These are phyloP conservation scores for Chaetodon auriga DNA, from an alignment of 2,113 vertebrate genomes.

Conservation along the genomic window DNA sequence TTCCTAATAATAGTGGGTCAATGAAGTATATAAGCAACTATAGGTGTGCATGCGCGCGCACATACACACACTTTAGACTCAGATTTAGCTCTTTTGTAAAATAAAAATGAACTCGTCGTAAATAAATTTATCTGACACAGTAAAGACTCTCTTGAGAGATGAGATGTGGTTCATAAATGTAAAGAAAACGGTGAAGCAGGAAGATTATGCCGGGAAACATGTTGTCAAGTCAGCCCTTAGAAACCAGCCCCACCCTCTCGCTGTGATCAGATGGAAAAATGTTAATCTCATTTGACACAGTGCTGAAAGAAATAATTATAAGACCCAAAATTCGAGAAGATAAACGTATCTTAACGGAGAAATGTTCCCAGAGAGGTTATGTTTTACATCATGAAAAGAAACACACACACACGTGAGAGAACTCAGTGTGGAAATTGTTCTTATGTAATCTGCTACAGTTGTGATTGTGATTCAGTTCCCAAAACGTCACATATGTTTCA, in stretches of 20 bases:
- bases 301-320: not conserved
- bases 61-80: not conserved
- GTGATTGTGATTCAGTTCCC: not conserved
- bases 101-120: not conserved
- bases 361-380: not conserved
- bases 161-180: not conserved
- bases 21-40: not conserved
- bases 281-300: not conserved
- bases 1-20: not conserved
- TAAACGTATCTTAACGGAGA: not conserved
- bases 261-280: not conserved
- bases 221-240: conserved; percentile 7
- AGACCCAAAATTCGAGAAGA: not conserved
- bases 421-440: not conserved
- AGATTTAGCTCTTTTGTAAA: not conserved
- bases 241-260: conserved; percentile 41
- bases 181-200: not conserved
- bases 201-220: not conserved
- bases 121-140: not conserved
- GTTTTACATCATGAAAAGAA: not conserved
- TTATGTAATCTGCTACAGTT: not conserved
- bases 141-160: not conserved
- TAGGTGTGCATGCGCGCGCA: not conserved
- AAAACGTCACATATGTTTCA: not conserved
- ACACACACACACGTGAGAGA: not conserved